phyloP scores from a whole-genome alignment of 1,140 invertebrate species.

The Neuroterus valhalla region DNA sequence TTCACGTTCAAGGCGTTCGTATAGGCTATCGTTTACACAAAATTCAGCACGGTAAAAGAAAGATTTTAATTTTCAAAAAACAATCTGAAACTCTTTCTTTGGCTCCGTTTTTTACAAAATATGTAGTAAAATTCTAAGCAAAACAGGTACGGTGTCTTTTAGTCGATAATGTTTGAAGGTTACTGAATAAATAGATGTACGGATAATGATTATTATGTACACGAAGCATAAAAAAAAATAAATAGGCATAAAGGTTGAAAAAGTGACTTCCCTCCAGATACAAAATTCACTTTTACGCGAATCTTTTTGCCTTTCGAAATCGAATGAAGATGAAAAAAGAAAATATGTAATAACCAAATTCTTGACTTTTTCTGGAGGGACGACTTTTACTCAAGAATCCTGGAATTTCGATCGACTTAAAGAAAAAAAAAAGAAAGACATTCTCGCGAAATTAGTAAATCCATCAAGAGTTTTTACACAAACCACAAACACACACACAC shows the following conservation, averaged over 20 bases:
- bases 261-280: constrained; percentile 66
- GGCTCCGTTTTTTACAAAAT: constrained; percentile 33
- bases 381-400: constrained; percentile 54
- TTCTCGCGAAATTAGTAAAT: background rate
- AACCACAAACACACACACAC: constrained; percentile 46
- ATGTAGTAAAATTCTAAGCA: constrained; percentile 48
- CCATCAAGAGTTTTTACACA: constrained; percentile 52
- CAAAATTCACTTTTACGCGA: constrained; percentile 50
- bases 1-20: constrained; percentile 27
- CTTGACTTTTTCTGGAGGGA: constrained; percentile 60
- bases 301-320: constrained; percentile 29
- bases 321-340: constrained; percentile 8
- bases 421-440: constrained; percentile 32
- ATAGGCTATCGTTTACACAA: constrained; percentile 42
- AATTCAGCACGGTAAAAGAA: constrained; percentile 34
- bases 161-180: constrained; percentile 73
- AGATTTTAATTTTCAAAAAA: background rate
- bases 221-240: constrained; percentile 69
- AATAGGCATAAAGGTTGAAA: constrained; percentile 65
- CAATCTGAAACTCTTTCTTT: background rate
- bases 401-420: constrained; percentile 17
- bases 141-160: constrained; percentile 67
- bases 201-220: constrained; percentile 74
- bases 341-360: background rate
- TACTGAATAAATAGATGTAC: constrained; percentile 72